Evolutionary conservation across 2,888 invertebrate genomes (phyloP), one percentile per base, ranked within the genome.

Genomic region (Buathra laborator): DNA sequence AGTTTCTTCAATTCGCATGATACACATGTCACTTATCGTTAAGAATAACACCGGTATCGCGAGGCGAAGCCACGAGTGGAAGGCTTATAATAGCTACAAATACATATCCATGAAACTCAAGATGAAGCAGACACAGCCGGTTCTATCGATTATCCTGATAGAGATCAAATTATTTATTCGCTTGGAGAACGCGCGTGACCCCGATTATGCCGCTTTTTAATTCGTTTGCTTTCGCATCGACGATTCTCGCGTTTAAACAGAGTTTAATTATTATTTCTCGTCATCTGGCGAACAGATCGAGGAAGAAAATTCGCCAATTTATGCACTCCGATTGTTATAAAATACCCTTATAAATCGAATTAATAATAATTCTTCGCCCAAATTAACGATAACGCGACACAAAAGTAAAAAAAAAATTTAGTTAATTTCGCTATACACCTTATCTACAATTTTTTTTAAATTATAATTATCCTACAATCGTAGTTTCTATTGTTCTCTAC

Each of bases 81-180:
- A 32, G 6, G 14, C 14, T 16, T 46, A 1, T 16, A 16, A 56
- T 16, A 19, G 43, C 71, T 32, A n/a, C 29, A 66, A 64, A 80
- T 29, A 72, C 7, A 51, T 10, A 56, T 53, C n/a, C 3, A 66
- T 51, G 44, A 72, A 37, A 44, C 19, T 56, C 19, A 44, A 66
- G 56, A 53, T 44, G 14, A 68, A 66, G 66, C 59, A 56, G 80
- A 66, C 66, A 32, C 2, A 80, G 53, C 67, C 72, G 56, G 72
- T 80, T 80, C 4, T 7, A 67, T 80, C 72, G 72, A 72, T 80
- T 80, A 71, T 79, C 37, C 62, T n/a, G 53, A 72, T 72, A 32
- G 29, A 72, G 71, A 80, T 72, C 56, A 56, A 72, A 56, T 72
- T 46, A 66, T 72, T 67, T 72, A 80, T 80, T 44, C 43, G 29